A percentile compares a stretch with the other conserved stretches of the same genome.
These are phyloP conservation scores for Octopus sinensis DNA, from an alignment of 1,140 invertebrate genomes.

Conservation along the genomic window DNA sequence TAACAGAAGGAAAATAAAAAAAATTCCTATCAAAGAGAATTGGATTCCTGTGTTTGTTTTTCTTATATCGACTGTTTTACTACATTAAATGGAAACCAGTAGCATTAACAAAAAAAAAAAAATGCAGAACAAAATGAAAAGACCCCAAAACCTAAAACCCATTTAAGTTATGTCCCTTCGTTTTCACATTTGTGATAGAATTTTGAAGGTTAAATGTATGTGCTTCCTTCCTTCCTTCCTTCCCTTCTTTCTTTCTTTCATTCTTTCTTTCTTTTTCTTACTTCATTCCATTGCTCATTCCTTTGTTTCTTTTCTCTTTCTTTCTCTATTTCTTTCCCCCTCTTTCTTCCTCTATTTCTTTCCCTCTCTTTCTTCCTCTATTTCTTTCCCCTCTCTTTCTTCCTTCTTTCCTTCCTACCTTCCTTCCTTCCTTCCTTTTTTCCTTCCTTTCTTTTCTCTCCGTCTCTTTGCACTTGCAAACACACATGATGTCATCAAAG, in stretches of 20 bases:
- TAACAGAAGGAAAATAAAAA: too few relatives aligned
- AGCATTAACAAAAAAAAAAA: too few relatives aligned
- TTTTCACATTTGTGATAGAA: too few relatives aligned
- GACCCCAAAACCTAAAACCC: too few relatives aligned
- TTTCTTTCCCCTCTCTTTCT: not conserved
- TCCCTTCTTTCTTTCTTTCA: not conserved
- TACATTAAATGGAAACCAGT: too few relatives aligned
- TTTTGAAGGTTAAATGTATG: too few relatives aligned
- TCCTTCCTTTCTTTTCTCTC: not conserved
- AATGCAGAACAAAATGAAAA: too few relatives aligned
- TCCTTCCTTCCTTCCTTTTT: not conserved
- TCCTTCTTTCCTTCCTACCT: not conserved
- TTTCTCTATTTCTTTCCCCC: not conserved
- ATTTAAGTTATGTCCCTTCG: too few relatives aligned
- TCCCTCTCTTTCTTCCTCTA: not conserved
- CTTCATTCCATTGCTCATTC: not conserved
- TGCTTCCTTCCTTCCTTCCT: not conserved
- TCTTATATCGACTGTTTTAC: too few relatives aligned
- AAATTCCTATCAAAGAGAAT: too few relatives aligned
- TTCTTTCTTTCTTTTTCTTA: not conserved
- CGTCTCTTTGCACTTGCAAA: not conserved
- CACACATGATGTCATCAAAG: not conserved
- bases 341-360: not conserved
- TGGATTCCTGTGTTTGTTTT: too few relatives aligned
- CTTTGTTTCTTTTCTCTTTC: not conserved